phyloP scores from a whole-genome alignment of 2,797 vertebrate species.

The Pampus argenteus region DNA sequence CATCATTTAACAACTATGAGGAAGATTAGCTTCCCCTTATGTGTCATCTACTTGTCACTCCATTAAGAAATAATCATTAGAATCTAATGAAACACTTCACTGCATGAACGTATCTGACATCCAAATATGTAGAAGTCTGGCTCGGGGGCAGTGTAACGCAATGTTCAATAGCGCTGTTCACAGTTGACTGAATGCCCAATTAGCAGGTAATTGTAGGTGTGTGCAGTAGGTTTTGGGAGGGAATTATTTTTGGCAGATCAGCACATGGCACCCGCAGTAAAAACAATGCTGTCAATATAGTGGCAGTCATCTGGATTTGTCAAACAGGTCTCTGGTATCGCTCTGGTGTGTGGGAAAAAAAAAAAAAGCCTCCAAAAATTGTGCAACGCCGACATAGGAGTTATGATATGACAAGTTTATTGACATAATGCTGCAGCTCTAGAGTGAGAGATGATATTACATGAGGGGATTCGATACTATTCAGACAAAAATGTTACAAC shows the following conservation, averaged over 20 bases:
- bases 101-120: conserved; percentile 82
- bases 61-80: conserved; percentile 84
- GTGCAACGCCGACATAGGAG: conserved; percentile 13
- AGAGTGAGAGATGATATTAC: conserved; percentile 18
- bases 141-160: conserved; percentile 58
- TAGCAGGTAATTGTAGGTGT: conserved; percentile 78
- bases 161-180: conserved; percentile 76
- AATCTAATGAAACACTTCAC: conserved; percentile 79
- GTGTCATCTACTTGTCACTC: conserved; percentile 76
- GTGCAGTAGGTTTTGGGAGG: conserved; percentile 65
- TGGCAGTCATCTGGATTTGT: conserved; percentile 59
- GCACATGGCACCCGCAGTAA: conserved; percentile 75
- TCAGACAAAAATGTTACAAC: neutral
- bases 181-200: conserved; percentile 77
- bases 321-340: conserved; percentile 53
- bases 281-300: conserved; percentile 81
- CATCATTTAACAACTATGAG: conserved; percentile 78
- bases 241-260: conserved; percentile 71
- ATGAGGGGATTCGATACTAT: conserved; percentile 2
- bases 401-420: conserved; percentile 23
- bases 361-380: neutral
- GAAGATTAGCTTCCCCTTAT: conserved; percentile 69
- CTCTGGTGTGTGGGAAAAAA: conserved; percentile 65
- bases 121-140: conserved; percentile 83
- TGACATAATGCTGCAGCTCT: conserved; percentile 9